Evolutionary conservation across 2,113 vertebrate genomes (phyloP), one percentile per base, ranked within the genome.

Genomic region (Semicossyphus pulcher): DNA sequence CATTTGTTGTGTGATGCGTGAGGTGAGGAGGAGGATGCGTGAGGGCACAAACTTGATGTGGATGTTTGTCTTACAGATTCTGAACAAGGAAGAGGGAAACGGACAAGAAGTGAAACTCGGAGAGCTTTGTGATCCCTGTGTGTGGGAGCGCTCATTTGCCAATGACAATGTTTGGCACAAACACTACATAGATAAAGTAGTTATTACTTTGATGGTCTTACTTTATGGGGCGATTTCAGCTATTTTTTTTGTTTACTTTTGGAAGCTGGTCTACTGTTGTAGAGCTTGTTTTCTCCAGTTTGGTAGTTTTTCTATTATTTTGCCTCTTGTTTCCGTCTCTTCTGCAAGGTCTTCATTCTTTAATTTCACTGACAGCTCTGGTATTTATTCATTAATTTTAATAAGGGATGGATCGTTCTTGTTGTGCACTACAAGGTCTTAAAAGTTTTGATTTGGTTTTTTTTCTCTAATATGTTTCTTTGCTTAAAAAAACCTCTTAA

Each of bases 331-430:
- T 44, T 28, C 14, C 69, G 54, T 62, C 18, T 58, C 1, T 54
- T 67, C 32, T 48, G 54, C n/a, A 68, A 65, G 29, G 44, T 76
- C 42, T 63, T 68, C 15, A 29, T 74, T 75, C 58, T 73, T 57
- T 47, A 42, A 48, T 60, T 56, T 64, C 42, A 45, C 62, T 59
- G 47, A 66, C 41, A 15, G 69, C 73, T 72, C 51, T 65, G 12
- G 28, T 76, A 75, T 85, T 79, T 84, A 80, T 78, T 76, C 41
- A 71, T 80, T 42, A 10, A 11, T 71, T 44, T 37, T 72, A 21
- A 68, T 57, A 78, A 88, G 77, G 76, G 82, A 88, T 57, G 61
- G 45, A 61, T 76, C 10, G 15, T 60, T 72, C 34, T 69, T 53
- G 66, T 76, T 49, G 44, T 81, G 72, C 76, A 74, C 77, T 80